Percentiles rank a stretch among this genome's conserved stretches.
These are phyloP conservation scores for Novumbra hubbsi DNA, from an alignment of 2,797 vertebrate genomes.

Conservation along the genomic window DNA sequence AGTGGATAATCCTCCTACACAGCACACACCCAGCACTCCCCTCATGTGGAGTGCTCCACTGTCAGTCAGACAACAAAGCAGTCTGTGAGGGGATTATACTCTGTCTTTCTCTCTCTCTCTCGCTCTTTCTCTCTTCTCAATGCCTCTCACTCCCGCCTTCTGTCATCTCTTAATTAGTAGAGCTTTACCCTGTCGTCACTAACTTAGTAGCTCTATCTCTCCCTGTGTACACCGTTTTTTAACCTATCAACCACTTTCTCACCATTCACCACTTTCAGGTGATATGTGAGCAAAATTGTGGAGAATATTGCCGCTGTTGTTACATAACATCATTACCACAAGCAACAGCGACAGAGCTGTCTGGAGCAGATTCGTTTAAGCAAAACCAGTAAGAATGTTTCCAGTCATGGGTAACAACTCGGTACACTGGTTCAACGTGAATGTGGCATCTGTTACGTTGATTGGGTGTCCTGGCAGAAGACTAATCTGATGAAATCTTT, in stretches of 20 bases:
- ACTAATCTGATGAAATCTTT: conserved; percentile 11
- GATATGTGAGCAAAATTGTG: background rate
- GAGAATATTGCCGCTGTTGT: too few relatives aligned
- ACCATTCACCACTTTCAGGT: background rate
- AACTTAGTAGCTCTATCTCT: conserved; percentile 14
- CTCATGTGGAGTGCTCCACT: conserved; percentile 43
- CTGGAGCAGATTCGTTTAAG: background rate
- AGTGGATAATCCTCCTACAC: conserved; percentile 41
- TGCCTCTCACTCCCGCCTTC: conserved; percentile 22
- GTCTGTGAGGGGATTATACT: conserved; percentile 41
- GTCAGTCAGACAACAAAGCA: conserved; percentile 45
- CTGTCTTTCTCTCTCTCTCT: conserved; percentile 11
- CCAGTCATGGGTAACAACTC: background rate
- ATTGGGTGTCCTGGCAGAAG: background rate
- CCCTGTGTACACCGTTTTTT: conserved; percentile 20
- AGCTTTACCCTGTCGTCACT: background rate
- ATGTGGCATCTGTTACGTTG: background rate
- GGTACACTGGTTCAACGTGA: background rate
- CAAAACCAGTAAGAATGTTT: background rate
- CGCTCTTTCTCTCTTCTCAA: conserved; percentile 13
- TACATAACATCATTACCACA: background rate
- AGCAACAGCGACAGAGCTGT: background rate
- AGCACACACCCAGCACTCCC: conserved; percentile 21
- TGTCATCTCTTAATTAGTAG: conserved; percentile 4
- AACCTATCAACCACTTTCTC: conserved; percentile 7